Base-by-base conservation (phyloP, 2,888 invertebrate species). In the Ditula angustiorana region DNA sequence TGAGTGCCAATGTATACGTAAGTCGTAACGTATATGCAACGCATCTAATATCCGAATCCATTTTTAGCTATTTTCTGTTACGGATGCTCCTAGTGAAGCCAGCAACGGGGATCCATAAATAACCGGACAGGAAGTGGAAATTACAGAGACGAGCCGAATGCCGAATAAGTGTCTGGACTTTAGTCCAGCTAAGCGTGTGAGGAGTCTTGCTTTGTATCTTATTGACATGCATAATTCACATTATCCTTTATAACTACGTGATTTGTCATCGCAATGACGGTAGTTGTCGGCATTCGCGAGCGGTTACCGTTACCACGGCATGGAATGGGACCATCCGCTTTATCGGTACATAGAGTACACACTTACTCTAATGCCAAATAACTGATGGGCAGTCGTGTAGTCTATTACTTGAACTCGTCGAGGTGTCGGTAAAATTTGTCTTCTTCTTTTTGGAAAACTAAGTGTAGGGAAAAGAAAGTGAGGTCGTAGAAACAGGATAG, bases 301-400 rank as follows among this genome's bases (percentile, higher is more conserved):
- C 70, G 68, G 70, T 77, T 87, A 85, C 90, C 90, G 91, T 90
- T 90, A 90, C 71, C 69, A n/a, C n/a, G n/a, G 44, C 57, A 63
- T 67, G 87, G 87, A 91, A 91, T 91, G 90, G 80, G 89, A 86
- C 85, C 90, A 84, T 81, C 86, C 86, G 88, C 72, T 87, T 84
- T 86, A 86, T 85, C 55, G 85, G 82, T 82, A 83, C 81, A 80
- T 78, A 73, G 5, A 28, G 30, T 47, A 41, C 19, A 26, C 19
- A 26, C 4, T 3, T 26, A 41, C 44, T 30, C 13, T 30, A 16
- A 28, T 50, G 28, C 24, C 13, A 19, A 60, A 60, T 41, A 37
- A 50, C 53, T n/a, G 50, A 53, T 24, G 13, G 23, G 8, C 21
- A 3, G n/a, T 23, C 33, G 3, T 23, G 21, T 23, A 37, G n/a